phyloP scores from a whole-genome alignment of 2,113 vertebrate genomes.

The Calyptommatus sinebrachiatus region DNA sequence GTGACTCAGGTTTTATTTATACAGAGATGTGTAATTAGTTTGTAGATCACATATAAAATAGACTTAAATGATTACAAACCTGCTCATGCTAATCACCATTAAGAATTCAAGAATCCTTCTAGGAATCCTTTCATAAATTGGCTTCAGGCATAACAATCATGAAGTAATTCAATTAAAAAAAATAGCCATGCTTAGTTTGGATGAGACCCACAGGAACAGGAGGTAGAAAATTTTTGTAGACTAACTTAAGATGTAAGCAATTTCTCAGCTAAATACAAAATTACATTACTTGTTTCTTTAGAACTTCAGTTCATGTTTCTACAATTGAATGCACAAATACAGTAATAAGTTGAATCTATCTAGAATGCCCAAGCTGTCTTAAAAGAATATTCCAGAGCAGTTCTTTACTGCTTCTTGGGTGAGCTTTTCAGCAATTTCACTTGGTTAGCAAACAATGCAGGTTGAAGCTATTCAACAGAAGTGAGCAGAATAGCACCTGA shows the following conservation, averaged over 20 bases:
- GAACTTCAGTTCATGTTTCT: neutral
- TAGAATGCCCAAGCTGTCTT: neutral
- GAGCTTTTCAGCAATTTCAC: neutral
- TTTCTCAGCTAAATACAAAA: neutral
- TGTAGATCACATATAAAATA: neutral
- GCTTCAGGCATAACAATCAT: neutral
- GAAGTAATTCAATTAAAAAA: neutral
- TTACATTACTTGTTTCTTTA: constrained; percentile 23
- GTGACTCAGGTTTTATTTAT: too few species aligned
- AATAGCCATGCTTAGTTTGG: too few species aligned
- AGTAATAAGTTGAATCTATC: neutral
- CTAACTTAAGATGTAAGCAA: neutral
- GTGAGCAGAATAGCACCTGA: neutral
- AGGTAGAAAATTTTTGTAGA: too few species aligned
- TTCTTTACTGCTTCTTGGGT: neutral
- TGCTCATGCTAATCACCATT: accelerated
- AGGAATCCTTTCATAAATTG: accelerated
- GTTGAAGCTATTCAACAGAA: neutral
- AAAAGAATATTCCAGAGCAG: neutral
- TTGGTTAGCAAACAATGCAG: neutral
- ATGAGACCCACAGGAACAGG: too few species aligned
- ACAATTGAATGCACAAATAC: too few species aligned
- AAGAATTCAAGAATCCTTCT: neutral
- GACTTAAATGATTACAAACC: neutral
- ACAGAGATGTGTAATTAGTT: neutral